Percentiles rank a stretch among this genome's conserved stretches.
phyloP scores from a whole-genome alignment of 2,888 invertebrate species.

The Siphlonurus alternatus region DNA sequence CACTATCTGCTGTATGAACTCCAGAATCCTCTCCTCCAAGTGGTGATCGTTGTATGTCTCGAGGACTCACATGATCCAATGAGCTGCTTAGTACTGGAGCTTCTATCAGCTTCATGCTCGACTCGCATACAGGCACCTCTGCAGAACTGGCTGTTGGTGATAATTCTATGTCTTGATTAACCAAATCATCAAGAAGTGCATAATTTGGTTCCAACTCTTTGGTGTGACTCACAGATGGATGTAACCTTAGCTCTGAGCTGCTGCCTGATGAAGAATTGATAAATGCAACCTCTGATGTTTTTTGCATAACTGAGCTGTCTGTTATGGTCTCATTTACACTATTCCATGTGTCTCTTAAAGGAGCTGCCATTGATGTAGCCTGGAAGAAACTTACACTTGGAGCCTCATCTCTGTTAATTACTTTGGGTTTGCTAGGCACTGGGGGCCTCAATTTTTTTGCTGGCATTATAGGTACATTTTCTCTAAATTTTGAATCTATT shows the following conservation, averaged over 20 bases:
- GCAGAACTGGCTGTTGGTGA: neutral
- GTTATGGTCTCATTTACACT: neutral
- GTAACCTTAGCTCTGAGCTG: neutral
- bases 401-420: neutral
- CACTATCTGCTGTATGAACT: conserved; percentile 51
- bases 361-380: neutral
- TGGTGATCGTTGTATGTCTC: neutral
- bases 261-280: neutral
- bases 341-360: neutral
- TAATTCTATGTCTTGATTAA: neutral
- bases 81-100: neutral
- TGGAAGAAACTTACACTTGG: neutral
- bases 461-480: neutral
- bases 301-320: neutral
- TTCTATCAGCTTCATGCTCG: neutral
- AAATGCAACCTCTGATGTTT: neutral
- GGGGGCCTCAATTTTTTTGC: neutral
- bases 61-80: neutral
- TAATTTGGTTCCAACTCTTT: neutral
- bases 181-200: neutral
- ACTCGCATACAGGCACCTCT: neutral
- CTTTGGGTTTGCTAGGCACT: neutral
- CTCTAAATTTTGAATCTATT: neutral
- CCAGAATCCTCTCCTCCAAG: conserved; percentile 51
- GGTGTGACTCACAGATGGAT: neutral